Percentiles rank a stretch among this genome's conserved stretches.
Evolutionary conservation across 2,888 invertebrate genomes (phyloP).

Genomic region (Dexiosoma caninum): DNA sequence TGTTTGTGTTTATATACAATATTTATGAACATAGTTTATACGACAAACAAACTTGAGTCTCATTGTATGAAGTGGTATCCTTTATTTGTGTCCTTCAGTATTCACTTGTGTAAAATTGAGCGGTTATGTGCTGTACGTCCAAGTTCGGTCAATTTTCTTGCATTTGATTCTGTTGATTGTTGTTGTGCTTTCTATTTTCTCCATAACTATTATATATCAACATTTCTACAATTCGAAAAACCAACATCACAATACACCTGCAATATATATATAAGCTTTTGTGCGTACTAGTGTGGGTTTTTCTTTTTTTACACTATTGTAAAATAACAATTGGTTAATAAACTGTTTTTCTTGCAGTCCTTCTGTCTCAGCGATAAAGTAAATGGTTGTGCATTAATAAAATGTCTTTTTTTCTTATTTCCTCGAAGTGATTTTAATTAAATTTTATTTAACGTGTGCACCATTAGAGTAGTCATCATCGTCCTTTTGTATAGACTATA

Average conservation of each 20-base stretch:
- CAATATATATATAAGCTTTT: neutral
- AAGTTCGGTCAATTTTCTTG: neutral
- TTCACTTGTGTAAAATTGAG: neutral
- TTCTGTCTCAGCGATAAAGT: neutral
- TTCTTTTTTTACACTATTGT: neutral
- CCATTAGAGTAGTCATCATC: slow-evolving; percentile 11
- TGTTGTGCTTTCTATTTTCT: too few species aligned
- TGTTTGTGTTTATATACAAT: neutral
- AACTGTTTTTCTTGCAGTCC: neutral
- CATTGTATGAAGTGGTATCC: neutral
- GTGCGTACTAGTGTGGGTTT: neutral
- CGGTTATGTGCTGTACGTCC: neutral
- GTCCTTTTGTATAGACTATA: neutral
- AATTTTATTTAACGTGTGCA: slow-evolving; percentile 44
- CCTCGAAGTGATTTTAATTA: slow-evolving; percentile 44
- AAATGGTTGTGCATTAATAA: neutral
- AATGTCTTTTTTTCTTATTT: neutral
- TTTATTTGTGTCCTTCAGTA: neutral
- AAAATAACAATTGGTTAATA: neutral
- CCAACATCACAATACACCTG: neutral
- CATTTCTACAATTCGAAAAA: slow-evolving; percentile 2
- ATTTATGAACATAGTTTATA: neutral
- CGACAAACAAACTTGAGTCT: neutral
- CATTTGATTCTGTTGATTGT: neutral
- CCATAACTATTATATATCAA: neutral